Conservation (phyloP, 2,113 vertebrate species). For the Grammomys dolichurus region DNA sequence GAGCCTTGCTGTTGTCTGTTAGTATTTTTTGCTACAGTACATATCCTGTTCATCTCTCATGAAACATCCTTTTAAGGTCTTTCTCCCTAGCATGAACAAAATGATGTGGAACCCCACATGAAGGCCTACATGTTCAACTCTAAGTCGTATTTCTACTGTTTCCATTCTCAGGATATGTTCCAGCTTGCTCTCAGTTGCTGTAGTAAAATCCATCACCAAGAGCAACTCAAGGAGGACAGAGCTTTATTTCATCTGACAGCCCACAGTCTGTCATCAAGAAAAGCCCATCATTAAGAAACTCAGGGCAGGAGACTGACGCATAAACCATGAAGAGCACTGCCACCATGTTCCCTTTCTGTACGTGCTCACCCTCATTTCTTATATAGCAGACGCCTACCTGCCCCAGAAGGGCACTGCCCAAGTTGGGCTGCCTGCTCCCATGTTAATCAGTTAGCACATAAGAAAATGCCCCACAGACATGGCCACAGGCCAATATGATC, state of each 20-base stretch:
- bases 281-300: background rate
- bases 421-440: background rate
- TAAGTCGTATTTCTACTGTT: background rate
- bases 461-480: background rate
- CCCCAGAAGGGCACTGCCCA: background rate
- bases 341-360: too few relatives aligned
- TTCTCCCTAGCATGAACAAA: background rate
- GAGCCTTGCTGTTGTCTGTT: background rate
- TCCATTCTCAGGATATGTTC: accelerated
- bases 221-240: background rate
- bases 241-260: background rate
- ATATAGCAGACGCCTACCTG: background rate
- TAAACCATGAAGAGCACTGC: background rate
- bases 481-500: background rate
- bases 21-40: background rate
- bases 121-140: background rate
- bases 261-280: background rate
- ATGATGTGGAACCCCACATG: background rate
- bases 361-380: background rate
- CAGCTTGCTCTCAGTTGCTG: background rate
- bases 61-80: background rate
- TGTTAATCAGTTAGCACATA: background rate
- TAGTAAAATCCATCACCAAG: background rate
- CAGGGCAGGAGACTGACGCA: background rate
- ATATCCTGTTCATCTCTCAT: background rate